Base-by-base conservation (phyloP, 64 coral and sea anemone species). In the Acropora tenuis region DNA sequence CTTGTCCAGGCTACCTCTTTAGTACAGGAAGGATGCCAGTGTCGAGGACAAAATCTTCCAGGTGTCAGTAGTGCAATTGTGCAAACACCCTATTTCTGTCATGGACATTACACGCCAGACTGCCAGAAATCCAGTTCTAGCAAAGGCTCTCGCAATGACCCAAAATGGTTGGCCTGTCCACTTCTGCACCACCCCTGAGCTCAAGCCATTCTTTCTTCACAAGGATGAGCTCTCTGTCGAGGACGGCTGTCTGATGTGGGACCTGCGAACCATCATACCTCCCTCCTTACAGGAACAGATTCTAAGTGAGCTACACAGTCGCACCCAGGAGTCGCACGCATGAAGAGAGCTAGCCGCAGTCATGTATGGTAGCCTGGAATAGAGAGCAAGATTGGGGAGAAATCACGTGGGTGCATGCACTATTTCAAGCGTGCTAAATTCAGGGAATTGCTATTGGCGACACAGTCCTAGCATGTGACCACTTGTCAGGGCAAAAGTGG, bases 191-290 rank as follows among this genome's bases (percentile, higher is more conserved):
- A 71, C 50, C 40, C 48, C 48, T 73, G 53, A 83, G 20, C 77
- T 91, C 9, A 84, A 84, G 20, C 69, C 68, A 55, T 91, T 43
- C 63, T 91, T 84, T 48, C 74, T 19, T 30, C 79, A 50, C 45
- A 83, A 52, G 19, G 11, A 84, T 53, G 59, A 91, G 20, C 78
- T 91, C 17, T 75, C 48, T 3, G 8, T 83, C 3, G 79, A 91
- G 47, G 74, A 90, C 63, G 89, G 89, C 73, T 91, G 94, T 50
- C 46, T 96, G 2, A 75, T 96, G 65, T 92, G 94, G 90, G 94
- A 16, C 0, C 2, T 53, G 16, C 10, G 88, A 10, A 58, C 46
- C 76, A 12, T 49, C 50, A 55, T 55, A 55, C 50, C 50, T 55
- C 50, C 50, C 0, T 6, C 50, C 5, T 9, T 55, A 9, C 50